Evolutionary conservation across 64 coral and sea anemone genomes (phyloP).

Genomic region (Orbicella faveolata): DNA sequence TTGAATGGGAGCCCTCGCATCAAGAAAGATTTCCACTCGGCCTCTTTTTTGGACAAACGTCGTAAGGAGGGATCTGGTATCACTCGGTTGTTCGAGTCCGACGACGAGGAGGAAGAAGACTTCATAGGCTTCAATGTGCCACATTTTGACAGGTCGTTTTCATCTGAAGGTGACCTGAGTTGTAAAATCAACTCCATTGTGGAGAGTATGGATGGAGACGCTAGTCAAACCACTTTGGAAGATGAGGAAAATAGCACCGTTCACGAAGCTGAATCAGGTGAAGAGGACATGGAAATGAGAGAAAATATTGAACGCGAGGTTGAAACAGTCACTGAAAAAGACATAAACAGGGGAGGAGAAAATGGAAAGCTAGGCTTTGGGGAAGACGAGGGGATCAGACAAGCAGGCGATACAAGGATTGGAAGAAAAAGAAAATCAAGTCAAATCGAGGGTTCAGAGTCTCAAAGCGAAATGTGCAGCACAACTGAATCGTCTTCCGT

Average conservation of each 20-base stretch:
- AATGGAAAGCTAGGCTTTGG: background rate
- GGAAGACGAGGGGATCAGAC: background rate
- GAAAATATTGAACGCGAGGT: background rate
- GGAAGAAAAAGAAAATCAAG: conserved; percentile 26
- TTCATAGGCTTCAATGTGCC: conserved; percentile 65
- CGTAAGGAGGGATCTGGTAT: background rate
- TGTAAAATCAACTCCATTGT: conserved; percentile 31
- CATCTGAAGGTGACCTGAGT: conserved; percentile 49
- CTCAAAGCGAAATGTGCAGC: background rate
- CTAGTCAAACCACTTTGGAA: background rate
- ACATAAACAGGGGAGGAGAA: background rate
- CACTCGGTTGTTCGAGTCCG: conserved; percentile 55
- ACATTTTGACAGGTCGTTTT: conserved; percentile 38
- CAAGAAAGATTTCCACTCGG: background rate
- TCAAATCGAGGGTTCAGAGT: background rate
- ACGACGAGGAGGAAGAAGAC: conserved; percentile 42
- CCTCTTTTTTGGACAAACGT: background rate
- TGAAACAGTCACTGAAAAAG: background rate
- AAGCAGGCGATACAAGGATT: background rate
- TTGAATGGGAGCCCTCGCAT: background rate
- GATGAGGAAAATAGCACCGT: conserved; percentile 4
- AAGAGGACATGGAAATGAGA: background rate
- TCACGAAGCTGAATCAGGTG: background rate
- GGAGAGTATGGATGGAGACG: conserved; percentile 4
- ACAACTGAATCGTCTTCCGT: background rate